phyloP scores from a whole-genome alignment of 2,113 vertebrate species.

The Centropus unirufus region DNA sequence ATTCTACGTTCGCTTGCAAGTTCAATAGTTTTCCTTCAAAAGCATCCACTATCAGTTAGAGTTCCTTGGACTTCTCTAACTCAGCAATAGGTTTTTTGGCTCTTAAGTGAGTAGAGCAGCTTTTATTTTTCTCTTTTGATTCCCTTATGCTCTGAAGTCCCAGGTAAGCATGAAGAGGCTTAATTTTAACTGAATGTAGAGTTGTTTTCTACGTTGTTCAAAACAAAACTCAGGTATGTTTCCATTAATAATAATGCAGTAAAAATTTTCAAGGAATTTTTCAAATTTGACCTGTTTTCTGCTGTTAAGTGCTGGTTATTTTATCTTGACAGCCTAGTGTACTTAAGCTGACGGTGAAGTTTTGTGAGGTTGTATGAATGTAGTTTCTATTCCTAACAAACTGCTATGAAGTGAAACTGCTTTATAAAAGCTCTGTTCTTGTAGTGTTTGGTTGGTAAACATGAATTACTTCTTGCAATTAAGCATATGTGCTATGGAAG shows the following conservation, averaged over 20 bases:
- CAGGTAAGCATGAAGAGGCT: not conserved
- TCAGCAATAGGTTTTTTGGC: not conserved
- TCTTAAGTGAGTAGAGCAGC: not conserved
- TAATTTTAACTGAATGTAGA: not conserved
- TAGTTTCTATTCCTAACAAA: not conserved
- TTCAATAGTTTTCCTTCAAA: not conserved
- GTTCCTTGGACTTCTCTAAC: not conserved
- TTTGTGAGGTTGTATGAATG: not conserved
- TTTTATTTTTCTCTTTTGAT: not conserved
- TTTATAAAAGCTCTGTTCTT: not conserved
- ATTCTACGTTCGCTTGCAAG: not conserved
- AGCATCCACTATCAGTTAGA: not conserved
- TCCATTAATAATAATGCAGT: not conserved
- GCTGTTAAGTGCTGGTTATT: not conserved
- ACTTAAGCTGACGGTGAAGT: not conserved
- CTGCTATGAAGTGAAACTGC: not conserved
- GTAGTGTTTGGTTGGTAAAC: not conserved
- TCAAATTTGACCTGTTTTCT: not conserved
- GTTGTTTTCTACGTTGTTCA: not conserved
- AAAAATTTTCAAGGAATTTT: not conserved
- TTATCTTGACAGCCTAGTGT: not conserved
- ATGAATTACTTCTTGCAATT: not conserved
- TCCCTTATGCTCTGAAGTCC: not conserved
- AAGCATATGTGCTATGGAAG: not conserved
- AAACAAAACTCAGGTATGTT: not conserved